Evolutionary conservation across 2,797 vertebrate species (phyloP).

Genomic region (Hozukius guyotensis): DNA sequence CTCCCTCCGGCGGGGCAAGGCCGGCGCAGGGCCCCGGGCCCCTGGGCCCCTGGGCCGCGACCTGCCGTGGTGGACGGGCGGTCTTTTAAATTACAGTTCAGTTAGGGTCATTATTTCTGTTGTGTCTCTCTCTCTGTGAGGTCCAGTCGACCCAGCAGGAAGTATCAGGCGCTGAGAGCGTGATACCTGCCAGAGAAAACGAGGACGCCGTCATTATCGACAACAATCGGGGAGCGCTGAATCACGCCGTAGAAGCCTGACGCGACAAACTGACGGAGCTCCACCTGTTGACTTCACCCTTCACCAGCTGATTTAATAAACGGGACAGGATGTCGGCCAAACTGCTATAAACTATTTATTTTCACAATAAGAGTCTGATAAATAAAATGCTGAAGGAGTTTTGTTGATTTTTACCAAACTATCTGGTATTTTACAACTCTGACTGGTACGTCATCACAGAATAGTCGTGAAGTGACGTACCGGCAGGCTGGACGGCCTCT

Average conservation of each 20-base stretch:
- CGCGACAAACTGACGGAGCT: background rate
- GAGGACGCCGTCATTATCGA: background rate
- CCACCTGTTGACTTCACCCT: background rate
- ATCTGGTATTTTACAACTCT: background rate
- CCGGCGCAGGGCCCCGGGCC: constrained; percentile 85
- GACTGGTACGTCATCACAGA: background rate
- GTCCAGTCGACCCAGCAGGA: background rate
- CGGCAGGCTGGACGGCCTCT: constrained; percentile 92
- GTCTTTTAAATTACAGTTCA: too few species aligned
- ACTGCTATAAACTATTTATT: too few species aligned
- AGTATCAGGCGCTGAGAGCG: constrained; percentile 5
- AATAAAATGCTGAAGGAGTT: background rate
- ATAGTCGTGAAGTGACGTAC: constrained; percentile 81
- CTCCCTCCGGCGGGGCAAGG: constrained; percentile 85
- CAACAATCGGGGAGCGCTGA: constrained; percentile 2
- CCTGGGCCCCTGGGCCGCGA: constrained; percentile 82
- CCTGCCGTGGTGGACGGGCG: constrained; percentile 87
- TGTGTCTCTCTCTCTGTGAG: background rate
- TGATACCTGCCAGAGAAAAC: background rate
- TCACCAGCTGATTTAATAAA: background rate
- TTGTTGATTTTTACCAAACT: background rate
- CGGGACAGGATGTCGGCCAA: background rate
- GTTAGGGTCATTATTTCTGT: background rate
- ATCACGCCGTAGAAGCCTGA: background rate
- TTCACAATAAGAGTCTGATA: too few species aligned